phyloP scores from a whole-genome alignment of 2,113 vertebrate genomes.

The Eolophus roseicapilla region DNA sequence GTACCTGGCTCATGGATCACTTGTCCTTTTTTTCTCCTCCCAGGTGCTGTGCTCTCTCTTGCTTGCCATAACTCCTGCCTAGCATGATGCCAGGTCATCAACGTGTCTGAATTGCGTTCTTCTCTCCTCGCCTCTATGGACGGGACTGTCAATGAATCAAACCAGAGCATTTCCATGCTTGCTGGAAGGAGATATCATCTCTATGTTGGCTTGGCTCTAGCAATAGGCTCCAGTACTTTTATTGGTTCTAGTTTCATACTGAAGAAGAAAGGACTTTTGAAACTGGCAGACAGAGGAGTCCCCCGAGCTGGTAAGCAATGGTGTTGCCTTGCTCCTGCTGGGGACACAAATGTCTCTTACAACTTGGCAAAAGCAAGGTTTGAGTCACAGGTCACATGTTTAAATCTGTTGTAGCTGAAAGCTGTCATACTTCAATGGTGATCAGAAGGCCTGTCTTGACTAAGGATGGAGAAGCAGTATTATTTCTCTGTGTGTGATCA shows the following conservation, averaged over 20 bases:
- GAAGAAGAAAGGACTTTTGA: conserved; percentile 83
- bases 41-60: conserved; percentile 68
- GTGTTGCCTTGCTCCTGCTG: neutral
- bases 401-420: neutral
- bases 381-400: rapidly evolving
- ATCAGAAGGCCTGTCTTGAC: neutral
- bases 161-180: conserved; percentile 8
- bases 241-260: conserved; percentile 83
- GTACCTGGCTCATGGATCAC: neutral
- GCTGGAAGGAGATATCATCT: conserved; percentile 65
- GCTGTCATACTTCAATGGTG: neutral
- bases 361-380: neutral
- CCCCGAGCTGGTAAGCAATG: conserved; percentile 76
- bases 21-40: neutral
- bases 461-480: neutral
- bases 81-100: conserved; percentile 74
- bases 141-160: conserved; percentile 30
- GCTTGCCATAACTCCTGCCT: conserved; percentile 53
- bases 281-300: conserved; percentile 71
- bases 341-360: neutral
- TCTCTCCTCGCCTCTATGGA: neutral
- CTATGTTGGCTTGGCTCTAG: conserved; percentile 73
- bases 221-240: conserved; percentile 76
- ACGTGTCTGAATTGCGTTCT: conserved; percentile 13
- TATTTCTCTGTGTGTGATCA: neutral